phyloP scores from a whole-genome alignment of 2,888 invertebrate genomes.

The Cheilosia variabilis region DNA sequence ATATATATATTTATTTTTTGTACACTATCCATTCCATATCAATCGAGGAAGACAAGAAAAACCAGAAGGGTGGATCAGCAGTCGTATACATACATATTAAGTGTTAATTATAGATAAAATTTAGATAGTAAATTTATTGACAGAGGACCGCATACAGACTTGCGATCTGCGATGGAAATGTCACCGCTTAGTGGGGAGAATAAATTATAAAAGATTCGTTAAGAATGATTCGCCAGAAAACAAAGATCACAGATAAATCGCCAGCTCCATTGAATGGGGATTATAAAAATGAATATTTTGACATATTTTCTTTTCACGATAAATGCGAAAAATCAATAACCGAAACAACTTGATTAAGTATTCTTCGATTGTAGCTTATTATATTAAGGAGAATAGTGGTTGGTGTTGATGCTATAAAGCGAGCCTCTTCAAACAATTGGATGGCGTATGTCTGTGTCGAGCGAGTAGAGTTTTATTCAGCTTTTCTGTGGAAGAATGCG shows the following conservation, averaged over 20 bases:
- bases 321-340: conserved; percentile 41
- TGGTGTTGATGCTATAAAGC: neutral
- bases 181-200: conserved; percentile 9
- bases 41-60: conserved; percentile 8
- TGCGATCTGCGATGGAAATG: conserved; percentile 7
- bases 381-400: conserved; percentile 3
- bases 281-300: conserved; percentile 30
- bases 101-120: conserved; percentile 24
- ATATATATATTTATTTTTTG: too few species aligned
- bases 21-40: too few species aligned
- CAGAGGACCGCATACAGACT: conserved; percentile 1
- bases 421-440: neutral
- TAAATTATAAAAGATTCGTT: conserved; percentile 18
- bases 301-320: conserved; percentile 32
- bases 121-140: conserved; percentile 3
- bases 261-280: conserved; percentile 18
- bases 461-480: conserved; percentile 13
- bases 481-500: too few species aligned
- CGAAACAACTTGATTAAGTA: conserved; percentile 49
- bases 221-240: too few species aligned
- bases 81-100: conserved; percentile 11
- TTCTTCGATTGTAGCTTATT: conserved; percentile 45
- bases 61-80: conserved; percentile 9
- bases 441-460: neutral
- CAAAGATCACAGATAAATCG: too few species aligned